Conservation (phyloP, 2,113 vertebrate species). For the Nothoprocta perdicaria region DNA sequence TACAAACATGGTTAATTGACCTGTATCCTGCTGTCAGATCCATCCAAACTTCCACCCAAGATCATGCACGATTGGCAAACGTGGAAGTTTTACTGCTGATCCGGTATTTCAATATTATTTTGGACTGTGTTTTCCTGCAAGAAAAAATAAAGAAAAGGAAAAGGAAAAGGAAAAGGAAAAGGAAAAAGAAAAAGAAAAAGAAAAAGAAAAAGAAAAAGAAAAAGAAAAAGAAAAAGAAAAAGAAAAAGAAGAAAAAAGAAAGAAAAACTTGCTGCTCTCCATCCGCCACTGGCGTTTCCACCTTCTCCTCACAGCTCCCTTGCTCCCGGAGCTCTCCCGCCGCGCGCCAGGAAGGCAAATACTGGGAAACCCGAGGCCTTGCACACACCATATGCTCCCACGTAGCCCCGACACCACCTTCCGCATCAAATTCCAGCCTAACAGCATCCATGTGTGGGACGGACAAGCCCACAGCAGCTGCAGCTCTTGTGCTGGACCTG, state of each 20-base stretch:
- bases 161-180: too few species aligned
- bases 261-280: too few species aligned
- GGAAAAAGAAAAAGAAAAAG: too few species aligned
- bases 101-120: background rate
- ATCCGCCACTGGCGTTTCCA: background rate
- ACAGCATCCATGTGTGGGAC: background rate
- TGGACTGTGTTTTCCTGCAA: background rate
- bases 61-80: background rate
- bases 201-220: too few species aligned
- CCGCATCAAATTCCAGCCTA: background rate
- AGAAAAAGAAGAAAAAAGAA: too few species aligned
- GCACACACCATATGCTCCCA: background rate
- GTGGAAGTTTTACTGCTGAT: background rate
- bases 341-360: background rate
- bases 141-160: background rate
- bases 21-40: background rate
- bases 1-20: background rate
- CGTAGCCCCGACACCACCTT: background rate
- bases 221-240: too few species aligned
- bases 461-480: background rate
- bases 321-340: background rate
- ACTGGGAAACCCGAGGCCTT: slow-evolving; percentile 19
- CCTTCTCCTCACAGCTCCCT: background rate
- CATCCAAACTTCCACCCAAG: background rate
- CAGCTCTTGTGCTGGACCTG: background rate